Percentiles rank a stretch among this genome's conserved stretches.
These are phyloP conservation scores for Drosophila subobscura DNA, from an alignment of 1,140 invertebrate species.

Conservation along the genomic window DNA sequence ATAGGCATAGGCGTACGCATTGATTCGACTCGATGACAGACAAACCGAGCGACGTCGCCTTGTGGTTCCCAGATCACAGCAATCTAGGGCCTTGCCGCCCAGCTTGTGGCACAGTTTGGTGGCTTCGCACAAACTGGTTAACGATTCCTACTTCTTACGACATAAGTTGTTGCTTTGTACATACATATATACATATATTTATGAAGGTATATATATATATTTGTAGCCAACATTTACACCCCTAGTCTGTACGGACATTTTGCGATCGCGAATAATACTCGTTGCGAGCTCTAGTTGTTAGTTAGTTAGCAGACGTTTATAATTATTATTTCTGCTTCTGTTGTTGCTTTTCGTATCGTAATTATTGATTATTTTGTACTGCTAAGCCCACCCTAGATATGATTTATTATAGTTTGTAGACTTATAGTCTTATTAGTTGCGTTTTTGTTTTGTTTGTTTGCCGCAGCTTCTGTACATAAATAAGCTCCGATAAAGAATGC, in stretches of 20 bases:
- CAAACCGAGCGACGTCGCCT: too few relatives aligned
- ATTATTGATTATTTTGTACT: slow-evolving; percentile 45
- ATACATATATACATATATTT: slow-evolving; percentile 21
- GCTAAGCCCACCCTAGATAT: slow-evolving; percentile 35
- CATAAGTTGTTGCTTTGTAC: slow-evolving; percentile 26
- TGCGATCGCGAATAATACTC: slow-evolving; percentile 3
- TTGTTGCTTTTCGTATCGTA: slow-evolving; percentile 45
- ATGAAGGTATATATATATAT: slow-evolving; percentile 1
- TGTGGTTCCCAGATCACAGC: too few relatives aligned
- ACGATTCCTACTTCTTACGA: background rate
- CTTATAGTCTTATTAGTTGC: slow-evolving; percentile 32
- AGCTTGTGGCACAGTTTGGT: slow-evolving; percentile 30
- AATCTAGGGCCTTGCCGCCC: too few relatives aligned
- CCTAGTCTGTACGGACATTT: slow-evolving; percentile 14
- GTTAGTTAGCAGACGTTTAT: slow-evolving; percentile 31
- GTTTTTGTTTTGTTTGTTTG: slow-evolving; percentile 31
- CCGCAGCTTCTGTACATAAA: slow-evolving; percentile 61
- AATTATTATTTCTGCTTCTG: slow-evolving; percentile 10
- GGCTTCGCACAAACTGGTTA: slow-evolving; percentile 45
- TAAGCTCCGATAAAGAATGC: slow-evolving; percentile 56
- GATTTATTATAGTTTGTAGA: slow-evolving; percentile 18
- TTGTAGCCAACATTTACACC: slow-evolving; percentile 13
- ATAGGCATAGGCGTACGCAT: too few relatives aligned
- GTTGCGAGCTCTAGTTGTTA: background rate
- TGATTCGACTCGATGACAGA: too few relatives aligned